phyloP scores from a whole-genome alignment of 2,888 invertebrate species.

The Hirtodrosophila duncani region DNA sequence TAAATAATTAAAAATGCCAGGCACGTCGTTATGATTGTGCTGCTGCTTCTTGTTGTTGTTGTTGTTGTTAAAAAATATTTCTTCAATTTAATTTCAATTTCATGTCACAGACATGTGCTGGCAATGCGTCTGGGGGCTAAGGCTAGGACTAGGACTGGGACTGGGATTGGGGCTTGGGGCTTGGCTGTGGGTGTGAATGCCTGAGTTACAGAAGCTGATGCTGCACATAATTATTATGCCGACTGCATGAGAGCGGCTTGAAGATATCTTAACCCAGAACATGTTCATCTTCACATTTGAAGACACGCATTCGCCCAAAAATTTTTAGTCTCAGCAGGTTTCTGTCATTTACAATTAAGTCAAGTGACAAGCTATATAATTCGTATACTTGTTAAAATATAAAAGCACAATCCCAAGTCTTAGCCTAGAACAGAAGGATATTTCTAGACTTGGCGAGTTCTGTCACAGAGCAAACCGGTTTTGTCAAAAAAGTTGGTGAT shows the following conservation, averaged over 20 bases:
- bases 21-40: slow-evolving; percentile 56
- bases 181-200: not conserved
- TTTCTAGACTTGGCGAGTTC: not conserved
- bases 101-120: slow-evolving; percentile 68
- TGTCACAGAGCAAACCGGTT: too few species aligned
- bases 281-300: too few species aligned
- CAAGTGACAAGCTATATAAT: slow-evolving; percentile 59
- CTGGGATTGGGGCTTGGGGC: too few species aligned
- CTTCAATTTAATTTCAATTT: slow-evolving; percentile 68
- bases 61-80: slow-evolving; percentile 34
- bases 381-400: slow-evolving; percentile 12
- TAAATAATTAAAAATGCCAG: slow-evolving; percentile 67
- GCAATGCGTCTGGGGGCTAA: not conserved
- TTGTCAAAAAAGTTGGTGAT: too few species aligned
- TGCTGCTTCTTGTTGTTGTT: slow-evolving; percentile 4
- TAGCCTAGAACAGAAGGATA: too few species aligned
- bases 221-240: slow-evolving; percentile 61
- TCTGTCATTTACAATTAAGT: slow-evolving; percentile 62
- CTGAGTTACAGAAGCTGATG: slow-evolving; percentile 38
- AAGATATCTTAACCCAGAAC: too few species aligned
- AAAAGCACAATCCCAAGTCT: slow-evolving; percentile 16
- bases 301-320: slow-evolving; percentile 12
- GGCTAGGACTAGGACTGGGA: too few species aligned
- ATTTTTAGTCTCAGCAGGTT: slow-evolving; percentile 4
- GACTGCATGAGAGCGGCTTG: slow-evolving; percentile 54